Base-by-base conservation (phyloP, 2,797 vertebrate species). In the Poecilia picta region DNA sequence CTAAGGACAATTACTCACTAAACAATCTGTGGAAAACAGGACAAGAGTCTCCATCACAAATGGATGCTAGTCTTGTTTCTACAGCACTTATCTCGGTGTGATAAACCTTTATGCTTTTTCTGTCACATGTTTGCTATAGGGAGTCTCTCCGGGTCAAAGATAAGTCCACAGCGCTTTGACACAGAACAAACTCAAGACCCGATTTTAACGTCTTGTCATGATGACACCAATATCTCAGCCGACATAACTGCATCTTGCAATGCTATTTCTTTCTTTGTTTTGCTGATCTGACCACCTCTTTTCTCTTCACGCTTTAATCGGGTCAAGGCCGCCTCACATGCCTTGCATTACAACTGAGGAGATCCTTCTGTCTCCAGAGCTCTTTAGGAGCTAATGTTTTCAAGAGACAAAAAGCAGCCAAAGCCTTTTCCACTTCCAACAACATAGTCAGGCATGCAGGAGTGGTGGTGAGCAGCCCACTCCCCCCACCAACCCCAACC, bases 281-380 rank as follows among this genome's bases (percentile, higher is more conserved):
- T 39, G 45, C 43, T 75, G 20, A 2, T 45, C 47, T 55, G 1
- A 33, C 23, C 45, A 39, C 12, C 13, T 70, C 47, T 66, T 74
- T 16, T 75, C 71, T 31, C 62, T 80, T 75, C 46, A 51, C 43
- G 36, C n/a, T 6, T 31, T 18, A 47, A 43, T 75, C 43, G 33
- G n/a, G 76, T 80, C 43, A 45, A 76, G 59, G 81, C 73, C 57
- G 16, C 72, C 64, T 31, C 51, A 64, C 78, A 73, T 82, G 64
- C 62, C 78, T 73, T 47, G 13, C 64, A 78, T 87, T 66, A 81
- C 76, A 73, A 82, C 71, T 72, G 36, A 41, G 31, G 55, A 80
- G 45, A 80, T 70, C 23, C 20, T 55, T 62, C 70, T 43, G 68
- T 53, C 62, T 72, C 64, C 72, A 23, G 25, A 83, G 49, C 41